These are phyloP conservation scores for Eurystomus gularis DNA, from an alignment of 2,113 vertebrate species.

Conservation along the genomic window DNA sequence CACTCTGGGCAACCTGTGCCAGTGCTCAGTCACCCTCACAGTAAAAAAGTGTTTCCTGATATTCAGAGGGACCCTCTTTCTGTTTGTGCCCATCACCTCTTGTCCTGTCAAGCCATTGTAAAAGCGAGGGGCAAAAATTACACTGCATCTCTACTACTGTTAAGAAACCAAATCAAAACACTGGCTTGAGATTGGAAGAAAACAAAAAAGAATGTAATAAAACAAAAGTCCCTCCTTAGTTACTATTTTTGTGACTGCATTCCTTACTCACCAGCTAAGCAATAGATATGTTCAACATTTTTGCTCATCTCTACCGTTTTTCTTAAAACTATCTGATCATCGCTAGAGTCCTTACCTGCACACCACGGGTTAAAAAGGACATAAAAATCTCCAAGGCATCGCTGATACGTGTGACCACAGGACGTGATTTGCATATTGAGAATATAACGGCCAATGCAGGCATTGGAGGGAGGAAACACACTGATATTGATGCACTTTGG, in stretches of 20 bases:
- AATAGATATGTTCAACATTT: not conserved
- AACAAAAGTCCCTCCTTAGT: not conserved
- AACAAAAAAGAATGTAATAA: not conserved
- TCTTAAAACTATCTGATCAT: not conserved
- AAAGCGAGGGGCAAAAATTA: not conserved
- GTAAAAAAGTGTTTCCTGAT: not conserved
- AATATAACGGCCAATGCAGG: conserved; percentile 58
- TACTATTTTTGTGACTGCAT: not conserved
- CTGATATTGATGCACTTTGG: conserved; percentile 27
- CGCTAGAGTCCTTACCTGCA: conserved; percentile 18
- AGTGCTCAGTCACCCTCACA: not conserved
- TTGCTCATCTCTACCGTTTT: not conserved
- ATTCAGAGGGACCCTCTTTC: not conserved
- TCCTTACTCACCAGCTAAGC: not conserved
- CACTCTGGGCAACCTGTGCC: not conserved
- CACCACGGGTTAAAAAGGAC: conserved; percentile 61
- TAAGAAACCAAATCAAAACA: not conserved
- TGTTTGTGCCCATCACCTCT: not conserved
- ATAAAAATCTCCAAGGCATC: conserved; percentile 50
- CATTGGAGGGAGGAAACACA: conserved; percentile 3
- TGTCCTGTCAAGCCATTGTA: not conserved
- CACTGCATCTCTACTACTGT: not conserved
- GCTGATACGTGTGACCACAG: conserved; percentile 4
- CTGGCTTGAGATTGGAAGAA: not conserved
- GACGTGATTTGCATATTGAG: conserved; percentile 41